Evolutionary conservation across 35 echinoderm and acorn worm species (phyloP).

Genomic region (Diadema setosum): DNA sequence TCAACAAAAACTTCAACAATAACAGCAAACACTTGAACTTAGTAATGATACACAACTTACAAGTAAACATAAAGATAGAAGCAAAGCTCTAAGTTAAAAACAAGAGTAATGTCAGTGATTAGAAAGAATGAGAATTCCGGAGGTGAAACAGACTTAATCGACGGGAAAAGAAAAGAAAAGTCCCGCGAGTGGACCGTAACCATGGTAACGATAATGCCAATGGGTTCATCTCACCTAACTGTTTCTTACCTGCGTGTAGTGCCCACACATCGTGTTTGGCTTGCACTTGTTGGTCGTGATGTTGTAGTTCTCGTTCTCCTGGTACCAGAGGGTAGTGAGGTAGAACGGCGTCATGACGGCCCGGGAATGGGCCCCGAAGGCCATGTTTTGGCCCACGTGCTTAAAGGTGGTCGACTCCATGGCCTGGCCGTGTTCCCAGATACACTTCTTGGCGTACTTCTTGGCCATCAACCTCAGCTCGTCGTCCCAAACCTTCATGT

Average conservation of each 20-base stretch:
- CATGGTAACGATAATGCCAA: too few species aligned
- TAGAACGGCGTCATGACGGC: conserved; percentile 41
- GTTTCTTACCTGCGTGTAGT: conserved; percentile 86
- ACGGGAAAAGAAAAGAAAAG: too few species aligned
- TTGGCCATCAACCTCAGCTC: conserved; percentile 64
- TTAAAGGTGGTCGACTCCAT: conserved; percentile 29
- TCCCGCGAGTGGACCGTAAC: too few species aligned
- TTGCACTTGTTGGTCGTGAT: conserved; percentile 57
- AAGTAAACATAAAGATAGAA: too few species aligned
- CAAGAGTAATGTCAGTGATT: too few species aligned
- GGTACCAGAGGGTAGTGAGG: conserved; percentile 61
- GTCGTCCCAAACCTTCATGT: conserved; percentile 62
- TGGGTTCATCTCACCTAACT: too few species aligned
- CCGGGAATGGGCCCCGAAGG: conserved; percentile 49
- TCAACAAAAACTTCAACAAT: too few species aligned
- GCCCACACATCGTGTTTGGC: conserved; percentile 65
- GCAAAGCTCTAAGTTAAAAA: too few species aligned
- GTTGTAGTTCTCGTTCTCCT: conserved; percentile 70
- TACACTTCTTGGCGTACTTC: conserved; percentile 77
- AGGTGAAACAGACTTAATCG: too few species aligned
- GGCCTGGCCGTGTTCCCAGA: conserved; percentile 80
- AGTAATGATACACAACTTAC: too few species aligned
- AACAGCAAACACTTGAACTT: too few species aligned
- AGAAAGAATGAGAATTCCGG: too few species aligned
- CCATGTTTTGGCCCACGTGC: conserved; percentile 85